Evolutionary conservation across 2,888 invertebrate genomes (phyloP), one percentile per base, ranked within the genome.

Genomic region (Bruchidius siliquastri): DNA sequence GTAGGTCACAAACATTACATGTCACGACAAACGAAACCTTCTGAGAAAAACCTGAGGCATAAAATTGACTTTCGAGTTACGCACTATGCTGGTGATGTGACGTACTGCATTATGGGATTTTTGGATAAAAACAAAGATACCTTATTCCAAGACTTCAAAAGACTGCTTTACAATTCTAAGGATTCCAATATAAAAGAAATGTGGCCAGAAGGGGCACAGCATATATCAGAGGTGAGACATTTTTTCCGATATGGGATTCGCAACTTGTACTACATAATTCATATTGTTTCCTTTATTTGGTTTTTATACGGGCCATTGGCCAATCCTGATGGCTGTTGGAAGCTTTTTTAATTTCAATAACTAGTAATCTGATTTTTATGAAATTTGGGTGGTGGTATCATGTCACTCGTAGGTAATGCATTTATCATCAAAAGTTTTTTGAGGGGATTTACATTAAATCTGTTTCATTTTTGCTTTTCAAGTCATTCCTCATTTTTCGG

Each of bases 51-150:
- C 77, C 86, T 96, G 67, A 90, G 72, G 49, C 81, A 80, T 72
- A 81, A 81, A 75, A 77, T 83, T 32, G 92, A 96, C 84, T 96
- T 96, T 84, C 90, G 93, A 78, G 92, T 96, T 78, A 95, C 92
- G 20, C 99, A 99, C 86, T 99, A 99, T 86, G 99, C 99, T 0
- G 99, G 99, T 3, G 96, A 98, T 83, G 99, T 99, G 30, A 94
- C 95, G 20, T 99, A 99, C 88, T 92, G 91, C 73, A 91, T 97
- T 21, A 89, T 90, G 20, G 97, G 97, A 0, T 99, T 99, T 88
- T 91, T 99, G 87, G 98, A 99, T 86, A 99, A 99, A 88, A 99
- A 99, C 88, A 96, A 94, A 86, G 99, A 99, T 86, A 95, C 96
- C 0, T 89, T 99, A 71, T 99, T 96, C 89, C 98, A 98, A 89